These are phyloP conservation scores for Napeogenes inachia DNA, from an alignment of 2,888 invertebrate genomes.

Conservation along the genomic window DNA sequence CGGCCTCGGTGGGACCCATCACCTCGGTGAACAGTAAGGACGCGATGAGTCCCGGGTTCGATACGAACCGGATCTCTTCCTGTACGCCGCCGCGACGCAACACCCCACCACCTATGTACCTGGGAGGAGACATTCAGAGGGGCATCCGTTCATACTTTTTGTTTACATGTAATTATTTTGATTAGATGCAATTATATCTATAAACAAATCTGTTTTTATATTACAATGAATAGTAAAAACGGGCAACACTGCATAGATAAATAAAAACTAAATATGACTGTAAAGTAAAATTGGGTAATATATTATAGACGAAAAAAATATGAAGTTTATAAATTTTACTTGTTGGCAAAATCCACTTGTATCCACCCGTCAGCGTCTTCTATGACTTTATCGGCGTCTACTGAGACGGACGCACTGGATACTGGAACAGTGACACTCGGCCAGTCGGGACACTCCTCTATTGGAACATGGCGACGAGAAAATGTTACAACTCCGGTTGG, in stretches of 20 bases:
- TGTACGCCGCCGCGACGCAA: slow-evolving; percentile 94
- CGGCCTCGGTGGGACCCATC: slow-evolving; percentile 87
- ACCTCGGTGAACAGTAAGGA: slow-evolving; percentile 91
- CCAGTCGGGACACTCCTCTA: slow-evolving; percentile 61
- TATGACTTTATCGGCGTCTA: slow-evolving; percentile 86
- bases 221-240: too few species aligned
- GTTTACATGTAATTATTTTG: too few species aligned
- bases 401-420: slow-evolving; percentile 81
- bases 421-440: slow-evolving; percentile 68
- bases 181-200: too few species aligned
- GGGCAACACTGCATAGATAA: too few species aligned
- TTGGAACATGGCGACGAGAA: slow-evolving; percentile 22
- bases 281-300: too few species aligned
- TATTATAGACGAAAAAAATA: too few species aligned
- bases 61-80: slow-evolving; percentile 97
- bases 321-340: slow-evolving; percentile 61
- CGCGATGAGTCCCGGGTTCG: slow-evolving; percentile 94
- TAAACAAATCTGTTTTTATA: too few species aligned
- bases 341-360: slow-evolving; percentile 98
- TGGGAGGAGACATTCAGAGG: slow-evolving; percentile 36
- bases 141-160: too few species aligned
- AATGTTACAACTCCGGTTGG: slow-evolving; percentile 28
- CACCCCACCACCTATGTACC: slow-evolving; percentile 94
- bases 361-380: slow-evolving; percentile 91
- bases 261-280: too few species aligned